These are phyloP conservation scores for Echinarachnius parma DNA, from an alignment of 53 echinoderm and acorn worm genomes.

Conservation along the genomic window DNA sequence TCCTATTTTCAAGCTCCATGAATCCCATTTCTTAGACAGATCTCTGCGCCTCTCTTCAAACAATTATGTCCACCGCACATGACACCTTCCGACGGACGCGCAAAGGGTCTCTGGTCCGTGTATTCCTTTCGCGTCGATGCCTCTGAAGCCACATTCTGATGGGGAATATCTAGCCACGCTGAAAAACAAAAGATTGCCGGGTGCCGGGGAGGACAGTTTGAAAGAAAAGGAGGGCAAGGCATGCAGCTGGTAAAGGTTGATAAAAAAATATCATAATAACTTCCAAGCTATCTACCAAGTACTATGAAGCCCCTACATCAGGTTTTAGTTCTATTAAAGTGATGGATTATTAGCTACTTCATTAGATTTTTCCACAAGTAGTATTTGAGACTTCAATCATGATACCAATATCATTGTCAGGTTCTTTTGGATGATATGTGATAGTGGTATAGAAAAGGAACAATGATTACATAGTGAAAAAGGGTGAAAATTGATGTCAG, in stretches of 20 bases:
- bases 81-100: too few relatives aligned
- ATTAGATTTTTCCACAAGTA: too few relatives aligned
- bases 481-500: too few relatives aligned
- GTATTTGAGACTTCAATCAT: too few relatives aligned
- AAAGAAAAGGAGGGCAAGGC: conserved; percentile 15
- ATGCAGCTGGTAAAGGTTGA: too few relatives aligned
- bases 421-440: not conserved
- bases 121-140: conserved; percentile 30
- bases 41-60: too few relatives aligned
- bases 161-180: conserved; percentile 10
- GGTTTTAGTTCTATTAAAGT: conserved; percentile 29
- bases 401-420: too few relatives aligned
- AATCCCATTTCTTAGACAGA: too few relatives aligned
- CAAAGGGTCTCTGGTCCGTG: not conserved
- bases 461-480: too few relatives aligned
- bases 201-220: conserved; percentile 13
- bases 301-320: conserved; percentile 33
- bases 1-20: not conserved
- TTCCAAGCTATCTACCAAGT: conserved; percentile 12
- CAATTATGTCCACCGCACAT: too few relatives aligned
- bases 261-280: too few relatives aligned
- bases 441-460: not conserved
- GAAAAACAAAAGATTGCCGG: conserved; percentile 24
- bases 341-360: not conserved
- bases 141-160: conserved; percentile 25